Evolutionary conservation across 2,113 vertebrate genomes (phyloP).

Genomic region (Propithecus coquereli): DNA sequence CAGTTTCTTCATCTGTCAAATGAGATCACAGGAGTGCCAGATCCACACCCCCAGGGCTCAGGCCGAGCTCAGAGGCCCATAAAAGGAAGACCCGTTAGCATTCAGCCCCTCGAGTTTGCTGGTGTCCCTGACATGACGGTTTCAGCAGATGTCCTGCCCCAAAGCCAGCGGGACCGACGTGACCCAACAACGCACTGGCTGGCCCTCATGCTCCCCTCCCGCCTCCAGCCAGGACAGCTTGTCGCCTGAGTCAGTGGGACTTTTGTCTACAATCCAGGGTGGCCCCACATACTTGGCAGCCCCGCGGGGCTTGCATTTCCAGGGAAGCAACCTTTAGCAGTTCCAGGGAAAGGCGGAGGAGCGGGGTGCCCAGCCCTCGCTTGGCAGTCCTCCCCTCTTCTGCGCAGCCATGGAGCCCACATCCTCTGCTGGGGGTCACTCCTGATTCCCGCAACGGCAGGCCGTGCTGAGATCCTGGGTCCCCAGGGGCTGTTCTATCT

Average conservation of each 20-base stretch:
- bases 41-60: background rate
- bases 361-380: rapidly evolving
- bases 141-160: background rate
- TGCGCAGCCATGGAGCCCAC: background rate
- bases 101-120: background rate
- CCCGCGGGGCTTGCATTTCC: background rate
- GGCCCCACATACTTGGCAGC: background rate
- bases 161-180: background rate
- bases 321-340: background rate
- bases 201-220: background rate
- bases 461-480: background rate
- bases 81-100: background rate
- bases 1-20: background rate
- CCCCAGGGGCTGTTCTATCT: conserved; percentile 55
- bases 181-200: background rate
- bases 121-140: background rate
- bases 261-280: background rate
- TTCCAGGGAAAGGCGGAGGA: rapidly evolving
- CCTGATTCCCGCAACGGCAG: background rate
- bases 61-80: too few relatives aligned
- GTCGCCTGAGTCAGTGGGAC: background rate
- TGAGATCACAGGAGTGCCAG: background rate
- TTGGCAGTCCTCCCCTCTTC: background rate
- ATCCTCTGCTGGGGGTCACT: background rate
- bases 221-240: background rate